Percentiles rank a stretch among this genome's conserved stretches.
phyloP scores from a whole-genome alignment of 2,888 invertebrate genomes.

The Deroplatys truncata region DNA sequence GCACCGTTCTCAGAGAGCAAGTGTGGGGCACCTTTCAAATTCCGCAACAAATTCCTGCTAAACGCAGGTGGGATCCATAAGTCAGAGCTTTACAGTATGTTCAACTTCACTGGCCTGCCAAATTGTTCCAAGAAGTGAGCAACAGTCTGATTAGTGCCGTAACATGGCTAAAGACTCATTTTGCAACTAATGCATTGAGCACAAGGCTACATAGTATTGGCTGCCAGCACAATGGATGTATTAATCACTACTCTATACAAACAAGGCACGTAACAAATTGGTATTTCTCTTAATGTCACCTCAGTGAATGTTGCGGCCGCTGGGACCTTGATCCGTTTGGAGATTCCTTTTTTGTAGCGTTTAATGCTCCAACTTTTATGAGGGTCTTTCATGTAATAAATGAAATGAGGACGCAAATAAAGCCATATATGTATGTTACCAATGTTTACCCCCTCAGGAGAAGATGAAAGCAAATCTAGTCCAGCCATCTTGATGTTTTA shows the following conservation, averaged over 20 bases:
- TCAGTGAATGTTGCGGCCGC: too few species aligned
- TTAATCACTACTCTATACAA: neutral
- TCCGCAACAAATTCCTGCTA: neutral
- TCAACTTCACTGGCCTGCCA: neutral
- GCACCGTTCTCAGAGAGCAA: neutral
- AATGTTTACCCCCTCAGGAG: too few species aligned
- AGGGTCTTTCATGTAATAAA: too few species aligned
- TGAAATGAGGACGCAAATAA: too few species aligned
- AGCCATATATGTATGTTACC: too few species aligned
- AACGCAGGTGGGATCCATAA: neutral
- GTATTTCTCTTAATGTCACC: neutral
- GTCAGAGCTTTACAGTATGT: neutral
- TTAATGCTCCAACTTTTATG: too few species aligned
- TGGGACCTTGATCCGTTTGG: too few species aligned
- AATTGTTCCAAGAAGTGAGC: neutral
- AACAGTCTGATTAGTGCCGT: neutral
- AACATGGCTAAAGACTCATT: neutral
- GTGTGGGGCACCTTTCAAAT: neutral
- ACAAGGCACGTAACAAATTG: neutral
- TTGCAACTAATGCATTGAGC: neutral
- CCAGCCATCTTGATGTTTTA: too few species aligned
- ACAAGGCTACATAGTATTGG: neutral
- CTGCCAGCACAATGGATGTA: neutral
- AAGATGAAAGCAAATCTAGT: too few species aligned
- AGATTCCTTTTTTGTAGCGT: too few species aligned